Conservation (phyloP, 2,888 invertebrate genomes). For the Dryobotodes eremita region DNA sequence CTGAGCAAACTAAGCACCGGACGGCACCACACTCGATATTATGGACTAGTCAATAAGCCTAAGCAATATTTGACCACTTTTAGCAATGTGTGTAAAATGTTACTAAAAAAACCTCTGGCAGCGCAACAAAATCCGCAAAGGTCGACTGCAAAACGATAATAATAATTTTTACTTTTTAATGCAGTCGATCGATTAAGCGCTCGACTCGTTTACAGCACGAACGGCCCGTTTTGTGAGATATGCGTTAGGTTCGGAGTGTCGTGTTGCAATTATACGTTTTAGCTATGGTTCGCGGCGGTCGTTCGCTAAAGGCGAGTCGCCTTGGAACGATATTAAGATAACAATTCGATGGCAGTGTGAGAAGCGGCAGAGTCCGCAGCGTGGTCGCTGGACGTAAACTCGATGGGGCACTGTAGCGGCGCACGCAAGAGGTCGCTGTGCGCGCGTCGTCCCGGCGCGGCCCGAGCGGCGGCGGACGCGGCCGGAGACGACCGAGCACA, state of each 20-base stretch:
- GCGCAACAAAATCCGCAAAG: slow-evolving; percentile 86
- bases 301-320: slow-evolving; percentile 81
- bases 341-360: slow-evolving; percentile 88
- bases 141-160: slow-evolving; percentile 83
- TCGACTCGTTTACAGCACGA: slow-evolving; percentile 81
- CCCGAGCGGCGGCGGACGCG: slow-evolving; percentile 79
- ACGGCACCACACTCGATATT: slow-evolving; percentile 82
- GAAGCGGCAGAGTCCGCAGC: slow-evolving; percentile 87
- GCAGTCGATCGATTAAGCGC: slow-evolving; percentile 89
- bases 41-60: slow-evolving; percentile 72
- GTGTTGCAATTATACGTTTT: slow-evolving; percentile 71
- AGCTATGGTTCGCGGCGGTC: slow-evolving; percentile 78
- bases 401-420: slow-evolving; percentile 81
- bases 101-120: slow-evolving; percentile 77
- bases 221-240: slow-evolving; percentile 76
- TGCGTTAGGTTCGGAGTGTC: slow-evolving; percentile 69
- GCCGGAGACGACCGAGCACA: slow-evolving; percentile 81
- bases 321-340: slow-evolving; percentile 86
- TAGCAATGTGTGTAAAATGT: slow-evolving; percentile 71
- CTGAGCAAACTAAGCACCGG: slow-evolving; percentile 89
- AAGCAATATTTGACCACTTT: slow-evolving; percentile 75
- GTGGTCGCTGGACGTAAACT: slow-evolving; percentile 86
- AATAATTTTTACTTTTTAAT: slow-evolving; percentile 87
- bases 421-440: slow-evolving; percentile 86
- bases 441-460: slow-evolving; percentile 82